phyloP scores from a whole-genome alignment of 1,140 invertebrate species.

The Brachionus asplanchnoidis region DNA sequence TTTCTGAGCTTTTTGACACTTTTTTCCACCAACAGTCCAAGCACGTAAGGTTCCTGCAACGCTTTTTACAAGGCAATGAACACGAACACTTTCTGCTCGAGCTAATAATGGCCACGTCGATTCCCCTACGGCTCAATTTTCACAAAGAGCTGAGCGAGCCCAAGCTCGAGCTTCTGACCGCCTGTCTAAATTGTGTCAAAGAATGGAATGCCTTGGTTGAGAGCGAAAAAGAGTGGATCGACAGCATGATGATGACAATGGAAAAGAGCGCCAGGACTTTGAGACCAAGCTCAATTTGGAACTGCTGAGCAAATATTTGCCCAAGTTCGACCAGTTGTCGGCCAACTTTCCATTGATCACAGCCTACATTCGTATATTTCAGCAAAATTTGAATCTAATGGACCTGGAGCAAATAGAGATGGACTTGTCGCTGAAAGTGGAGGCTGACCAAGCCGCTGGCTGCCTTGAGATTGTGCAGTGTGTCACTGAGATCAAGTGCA shows the following conservation, averaged over 20 bases:
- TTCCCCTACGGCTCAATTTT: background rate
- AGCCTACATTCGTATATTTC: background rate
- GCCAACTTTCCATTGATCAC: background rate
- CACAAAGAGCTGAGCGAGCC: background rate
- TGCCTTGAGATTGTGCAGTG: background rate
- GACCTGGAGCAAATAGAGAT: background rate
- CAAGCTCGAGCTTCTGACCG: background rate
- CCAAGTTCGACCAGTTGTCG: background rate
- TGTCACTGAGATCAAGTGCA: background rate
- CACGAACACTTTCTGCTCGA: background rate
- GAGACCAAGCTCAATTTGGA: background rate
- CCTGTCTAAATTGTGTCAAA: slow-evolving; percentile 12
- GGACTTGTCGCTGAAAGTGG: background rate
- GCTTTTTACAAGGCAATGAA: background rate
- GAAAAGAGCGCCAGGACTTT: background rate
- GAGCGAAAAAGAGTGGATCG: background rate
- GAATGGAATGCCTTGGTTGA: background rate
- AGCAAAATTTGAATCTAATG: slow-evolving; percentile 13
- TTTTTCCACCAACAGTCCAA: background rate
- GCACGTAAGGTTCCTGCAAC: background rate
- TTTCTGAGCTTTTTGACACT: background rate
- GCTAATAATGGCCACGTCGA: background rate
- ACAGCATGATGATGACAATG: background rate
- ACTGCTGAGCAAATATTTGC: too few relatives aligned
- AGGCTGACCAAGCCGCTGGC: background rate